Percentiles rank a stretch among this genome's conserved stretches.
Evolutionary conservation across 2,888 invertebrate species (phyloP).

Genomic region (Apantesis nais): DNA sequence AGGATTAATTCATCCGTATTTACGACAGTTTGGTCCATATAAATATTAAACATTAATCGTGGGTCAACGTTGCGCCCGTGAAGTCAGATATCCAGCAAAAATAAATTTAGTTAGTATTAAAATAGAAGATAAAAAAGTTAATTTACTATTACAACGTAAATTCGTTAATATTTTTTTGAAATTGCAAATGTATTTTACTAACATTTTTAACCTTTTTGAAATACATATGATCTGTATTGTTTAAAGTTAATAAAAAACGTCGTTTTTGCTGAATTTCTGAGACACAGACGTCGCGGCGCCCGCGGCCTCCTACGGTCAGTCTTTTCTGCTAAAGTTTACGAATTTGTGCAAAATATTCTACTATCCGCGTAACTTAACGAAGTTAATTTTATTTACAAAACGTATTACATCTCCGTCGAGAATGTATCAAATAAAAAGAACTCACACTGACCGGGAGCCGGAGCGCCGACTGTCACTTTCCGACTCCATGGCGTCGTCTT

Average conservation of each 20-base stretch:
- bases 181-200: slow-evolving; percentile 20
- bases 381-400: slow-evolving; percentile 81
- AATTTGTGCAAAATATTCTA: slow-evolving; percentile 85
- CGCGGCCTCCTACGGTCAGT: slow-evolving; percentile 84
- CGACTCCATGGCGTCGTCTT: slow-evolving; percentile 51
- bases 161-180: slow-evolving; percentile 23
- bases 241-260: slow-evolving; percentile 19
- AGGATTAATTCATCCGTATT: slow-evolving; percentile 82
- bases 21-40: slow-evolving; percentile 85
- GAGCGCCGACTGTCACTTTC: slow-evolving; percentile 72
- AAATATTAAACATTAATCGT: slow-evolving; percentile 81
- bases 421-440: slow-evolving; percentile 69
- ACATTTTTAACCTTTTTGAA: slow-evolving; percentile 17
- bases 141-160: slow-evolving; percentile 23
- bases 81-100: slow-evolving; percentile 69
- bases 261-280: slow-evolving; percentile 69
- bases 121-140: slow-evolving; percentile 23
- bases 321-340: slow-evolving; percentile 82
- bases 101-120: not conserved
- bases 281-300: slow-evolving; percentile 71
- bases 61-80: slow-evolving; percentile 64
- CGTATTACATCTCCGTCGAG: slow-evolving; percentile 61
- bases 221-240: slow-evolving; percentile 16
- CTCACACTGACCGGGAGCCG: slow-evolving; percentile 83
- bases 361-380: slow-evolving; percentile 80